phyloP scores from a whole-genome alignment of 2,113 vertebrate genomes.

The Coptodon rendalli region DNA sequence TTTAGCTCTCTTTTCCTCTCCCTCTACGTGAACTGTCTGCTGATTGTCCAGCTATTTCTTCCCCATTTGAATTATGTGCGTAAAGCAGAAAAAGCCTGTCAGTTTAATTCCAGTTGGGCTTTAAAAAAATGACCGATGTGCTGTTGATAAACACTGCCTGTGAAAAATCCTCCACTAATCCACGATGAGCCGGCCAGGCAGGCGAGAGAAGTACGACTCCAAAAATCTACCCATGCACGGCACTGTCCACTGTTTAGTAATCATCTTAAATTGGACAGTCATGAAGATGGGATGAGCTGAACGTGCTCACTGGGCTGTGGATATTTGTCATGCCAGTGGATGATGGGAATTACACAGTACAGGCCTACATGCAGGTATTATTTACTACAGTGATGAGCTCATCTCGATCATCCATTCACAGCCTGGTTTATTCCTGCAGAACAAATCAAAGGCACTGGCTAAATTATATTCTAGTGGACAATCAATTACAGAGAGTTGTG shows the following conservation, averaged over 20 bases:
- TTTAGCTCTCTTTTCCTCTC: background rate
- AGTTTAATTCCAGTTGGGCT: background rate
- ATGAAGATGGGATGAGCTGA: background rate
- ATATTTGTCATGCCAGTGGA: background rate
- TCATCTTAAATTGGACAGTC: background rate
- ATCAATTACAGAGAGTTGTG: background rate
- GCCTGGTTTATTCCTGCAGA: background rate
- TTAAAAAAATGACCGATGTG: background rate
- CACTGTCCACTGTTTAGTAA: background rate
- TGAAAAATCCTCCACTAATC: background rate
- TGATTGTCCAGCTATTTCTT: background rate
- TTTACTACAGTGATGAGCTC: background rate
- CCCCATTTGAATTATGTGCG: rapidly evolving
- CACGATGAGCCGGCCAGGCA: background rate
- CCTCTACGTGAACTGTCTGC: rapidly evolving
- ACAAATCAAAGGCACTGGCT: background rate
- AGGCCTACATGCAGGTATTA: background rate
- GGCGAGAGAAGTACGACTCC: background rate
- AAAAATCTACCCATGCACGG: background rate
- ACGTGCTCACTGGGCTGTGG: background rate
- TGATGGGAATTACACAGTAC: background rate
- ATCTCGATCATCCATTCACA: background rate
- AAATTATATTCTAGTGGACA: background rate
- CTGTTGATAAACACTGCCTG: background rate
- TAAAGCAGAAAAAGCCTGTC: background rate